Evolutionary conservation across 2,888 invertebrate species (phyloP).

Genomic region (Eledone cirrhosa): DNA sequence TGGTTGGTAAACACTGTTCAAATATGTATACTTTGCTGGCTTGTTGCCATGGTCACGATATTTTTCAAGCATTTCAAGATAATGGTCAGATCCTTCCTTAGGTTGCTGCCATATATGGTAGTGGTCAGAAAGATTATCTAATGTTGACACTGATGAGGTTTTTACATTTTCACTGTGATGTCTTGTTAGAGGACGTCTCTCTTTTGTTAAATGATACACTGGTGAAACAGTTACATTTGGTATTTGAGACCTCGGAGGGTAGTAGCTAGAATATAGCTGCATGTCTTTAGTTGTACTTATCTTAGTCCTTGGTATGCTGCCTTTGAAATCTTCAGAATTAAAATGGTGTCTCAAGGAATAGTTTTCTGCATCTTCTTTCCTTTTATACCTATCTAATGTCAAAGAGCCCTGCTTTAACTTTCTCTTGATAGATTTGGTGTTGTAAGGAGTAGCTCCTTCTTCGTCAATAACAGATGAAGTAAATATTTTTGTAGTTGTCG

Average conservation of each 20-base stretch:
- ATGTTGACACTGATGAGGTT: not conserved
- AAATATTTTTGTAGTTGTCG: not conserved
- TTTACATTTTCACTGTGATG: slow-evolving; percentile 9
- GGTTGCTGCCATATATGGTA: not conserved
- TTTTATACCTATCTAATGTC: not conserved
- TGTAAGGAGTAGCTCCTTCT: not conserved
- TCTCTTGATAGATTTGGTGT: not conserved
- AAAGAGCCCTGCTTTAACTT: too few species aligned
- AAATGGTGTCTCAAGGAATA: not conserved
- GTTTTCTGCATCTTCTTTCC: not conserved
- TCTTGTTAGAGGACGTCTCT: not conserved
- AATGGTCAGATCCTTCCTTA: slow-evolving; percentile 10
- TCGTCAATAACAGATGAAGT: not conserved
- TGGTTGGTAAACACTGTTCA: slow-evolving; percentile 9
- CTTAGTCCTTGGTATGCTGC: not conserved
- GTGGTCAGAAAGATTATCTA: slow-evolving; percentile 8
- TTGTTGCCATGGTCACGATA: not conserved
- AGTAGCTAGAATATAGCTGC: not conserved
- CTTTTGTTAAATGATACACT: not conserved
- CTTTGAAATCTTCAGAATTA: not conserved
- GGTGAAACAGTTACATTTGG: not conserved
- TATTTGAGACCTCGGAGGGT: not conserved
- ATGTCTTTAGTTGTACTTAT: not conserved
- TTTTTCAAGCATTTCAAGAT: slow-evolving; percentile 21
- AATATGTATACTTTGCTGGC: not conserved